Base-by-base conservation (phyloP, 2,797 vertebrate species). In the Crenuchus spilurus region DNA sequence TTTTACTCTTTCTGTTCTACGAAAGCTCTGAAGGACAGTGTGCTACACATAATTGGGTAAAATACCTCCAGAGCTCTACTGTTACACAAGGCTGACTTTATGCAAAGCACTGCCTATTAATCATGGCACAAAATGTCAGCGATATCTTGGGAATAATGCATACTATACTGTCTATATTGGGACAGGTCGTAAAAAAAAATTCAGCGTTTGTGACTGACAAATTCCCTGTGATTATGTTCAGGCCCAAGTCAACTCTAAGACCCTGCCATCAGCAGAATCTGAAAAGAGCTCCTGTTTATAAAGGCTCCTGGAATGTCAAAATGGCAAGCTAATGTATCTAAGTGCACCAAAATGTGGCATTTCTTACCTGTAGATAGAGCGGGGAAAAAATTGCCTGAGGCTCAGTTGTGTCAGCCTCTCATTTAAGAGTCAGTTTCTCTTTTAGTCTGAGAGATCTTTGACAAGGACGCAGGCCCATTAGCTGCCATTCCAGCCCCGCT, bases 391-490 rank as follows among this genome's bases (percentile, higher is more conserved):
- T 37, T 60, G 52, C 64, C 72, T 9, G 6, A 49, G 68, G 69
- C 51, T 30, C 24, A 14, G 26, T 58, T 57, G 69, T 62, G 63
- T 35, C 14, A 76, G 73, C 66, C 66, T 30, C 16, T 72, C 39
- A 70, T 74, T 76, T 71, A 71, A 42, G n/a, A 22, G 72, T 60
- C 51, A 24, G 80, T 82, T 84, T 87, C 84, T 89, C 86, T 90
- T 89, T 92, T 87, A 77, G 79, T 42, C 65, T 10, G 64, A 55
- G 77, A 81, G 31, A 77, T 70, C 70, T 75, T 77, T 85, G 90
- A 91, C 91, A 92, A 93, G 91, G 92, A 79, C 89, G 88, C 76
- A 1, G 39, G 60, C 83, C 82, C 82, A 91, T 92, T 92, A 92
- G 87, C 74, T 74, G 76, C 82, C 75, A 81, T 88, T 89, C 89